A percentile compares a stretch with the other conserved stretches of the same genome.
These are phyloP conservation scores for Prionace glauca DNA, from an alignment of 2,797 vertebrate species.

Conservation along the genomic window DNA sequence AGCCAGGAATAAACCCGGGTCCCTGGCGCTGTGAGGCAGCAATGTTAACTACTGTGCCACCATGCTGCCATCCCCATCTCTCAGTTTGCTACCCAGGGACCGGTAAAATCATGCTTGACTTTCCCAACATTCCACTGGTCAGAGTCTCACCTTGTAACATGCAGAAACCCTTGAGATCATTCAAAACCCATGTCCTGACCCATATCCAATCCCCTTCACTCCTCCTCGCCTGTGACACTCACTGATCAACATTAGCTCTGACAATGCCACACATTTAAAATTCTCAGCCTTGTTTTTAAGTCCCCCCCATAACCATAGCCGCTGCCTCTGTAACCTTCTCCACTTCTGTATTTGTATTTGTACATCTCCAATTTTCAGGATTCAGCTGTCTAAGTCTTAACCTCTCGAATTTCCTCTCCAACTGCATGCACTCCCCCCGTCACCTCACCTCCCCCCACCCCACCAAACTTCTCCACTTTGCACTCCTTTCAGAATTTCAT, in stretches of 20 bases:
- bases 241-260: not conserved
- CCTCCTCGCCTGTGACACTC: not conserved
- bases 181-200: not conserved
- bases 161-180: not conserved
- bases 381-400: not conserved
- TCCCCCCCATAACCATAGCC: not conserved
- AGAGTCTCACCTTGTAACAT: not conserved
- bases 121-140: not conserved
- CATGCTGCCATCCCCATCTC: too few species aligned
- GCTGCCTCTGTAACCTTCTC: not conserved
- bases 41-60: too few species aligned
- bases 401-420: not conserved
- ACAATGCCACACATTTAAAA: not conserved
- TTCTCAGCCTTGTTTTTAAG: not conserved
- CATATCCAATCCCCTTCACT: not conserved
- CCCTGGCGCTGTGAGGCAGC: too few species aligned
- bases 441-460: too few species aligned
- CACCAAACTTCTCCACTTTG: not conserved
- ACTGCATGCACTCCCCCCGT: too few species aligned
- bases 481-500: not conserved
- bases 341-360: not conserved
- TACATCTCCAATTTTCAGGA: not conserved
- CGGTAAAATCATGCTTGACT: not conserved
- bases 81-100: too few species aligned
- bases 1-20: too few species aligned